Percentiles rank a stretch among this genome's conserved stretches.
phyloP scores from a whole-genome alignment of 2,797 vertebrate genomes.

The Protonibea diacanthus region DNA sequence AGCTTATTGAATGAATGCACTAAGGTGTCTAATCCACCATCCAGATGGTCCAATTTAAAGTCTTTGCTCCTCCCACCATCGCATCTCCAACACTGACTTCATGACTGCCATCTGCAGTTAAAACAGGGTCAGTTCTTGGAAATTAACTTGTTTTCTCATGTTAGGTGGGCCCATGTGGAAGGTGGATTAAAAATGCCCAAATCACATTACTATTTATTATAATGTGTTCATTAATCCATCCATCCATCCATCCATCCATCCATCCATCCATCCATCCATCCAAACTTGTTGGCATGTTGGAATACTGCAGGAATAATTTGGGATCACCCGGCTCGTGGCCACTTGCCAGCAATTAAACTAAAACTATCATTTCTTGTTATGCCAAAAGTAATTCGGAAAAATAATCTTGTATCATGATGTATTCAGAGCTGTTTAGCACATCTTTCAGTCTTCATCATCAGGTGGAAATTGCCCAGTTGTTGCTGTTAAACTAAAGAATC shows the following conservation, averaged over 20 bases:
- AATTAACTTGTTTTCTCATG: background rate
- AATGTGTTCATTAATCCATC: background rate
- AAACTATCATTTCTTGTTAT: background rate
- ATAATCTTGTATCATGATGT: background rate
- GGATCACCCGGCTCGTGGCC: background rate
- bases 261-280: background rate
- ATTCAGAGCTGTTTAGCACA: background rate
- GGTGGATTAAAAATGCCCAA: background rate
- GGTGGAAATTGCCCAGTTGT: background rate
- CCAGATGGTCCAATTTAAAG: conserved; percentile 43
- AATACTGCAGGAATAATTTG: background rate
- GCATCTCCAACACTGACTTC: background rate
- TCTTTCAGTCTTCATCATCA: background rate
- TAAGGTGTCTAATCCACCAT: conserved; percentile 32
- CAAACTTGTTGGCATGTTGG: background rate
- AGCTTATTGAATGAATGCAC: conserved; percentile 26
- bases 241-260: background rate
- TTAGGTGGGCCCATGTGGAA: background rate
- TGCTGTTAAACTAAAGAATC: background rate
- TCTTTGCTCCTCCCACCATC: background rate
- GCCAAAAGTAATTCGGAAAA: background rate
- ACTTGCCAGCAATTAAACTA: background rate
- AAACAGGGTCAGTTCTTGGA: background rate
- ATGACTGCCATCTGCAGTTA: conserved; percentile 17
- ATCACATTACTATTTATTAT: background rate